Percentiles rank a stretch among this genome's conserved stretches.
Conservation (phyloP, 2,888 invertebrate genomes). For the Adelphocoris suturalis region DNA sequence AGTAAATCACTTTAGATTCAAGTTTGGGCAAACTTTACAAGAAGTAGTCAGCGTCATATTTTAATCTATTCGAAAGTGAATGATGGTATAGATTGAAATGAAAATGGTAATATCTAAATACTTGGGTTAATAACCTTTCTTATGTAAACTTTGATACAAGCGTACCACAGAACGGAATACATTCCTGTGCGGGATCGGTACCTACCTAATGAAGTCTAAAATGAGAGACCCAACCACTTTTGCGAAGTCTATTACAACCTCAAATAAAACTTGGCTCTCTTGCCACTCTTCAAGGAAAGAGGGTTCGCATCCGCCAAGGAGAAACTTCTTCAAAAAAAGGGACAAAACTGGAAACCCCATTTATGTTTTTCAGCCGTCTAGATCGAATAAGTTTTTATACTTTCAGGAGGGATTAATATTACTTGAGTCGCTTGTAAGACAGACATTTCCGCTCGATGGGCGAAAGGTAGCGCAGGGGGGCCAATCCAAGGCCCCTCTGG, state of each 20-base stretch:
- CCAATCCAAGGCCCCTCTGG: constrained; percentile 1
- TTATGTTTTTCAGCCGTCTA: constrained; percentile 46
- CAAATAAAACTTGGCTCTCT: constrained; percentile 5
- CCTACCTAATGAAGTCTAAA: constrained; percentile 1
- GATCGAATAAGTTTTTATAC: constrained; percentile 48
- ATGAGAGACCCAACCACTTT: not conserved
- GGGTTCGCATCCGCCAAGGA: not conserved
- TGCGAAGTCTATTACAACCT: constrained; percentile 21
- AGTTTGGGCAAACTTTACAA: too few relatives aligned
- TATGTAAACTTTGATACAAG: not conserved
- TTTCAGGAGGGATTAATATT: constrained; percentile 37
- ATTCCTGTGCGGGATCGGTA: not conserved
- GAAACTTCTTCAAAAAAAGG: not conserved
- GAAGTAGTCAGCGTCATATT: too few relatives aligned
- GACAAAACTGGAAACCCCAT: constrained; percentile 26
- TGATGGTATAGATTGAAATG: too few relatives aligned
- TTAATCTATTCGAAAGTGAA: too few relatives aligned
- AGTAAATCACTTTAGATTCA: too few relatives aligned
- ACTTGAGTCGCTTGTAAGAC: constrained; percentile 23
- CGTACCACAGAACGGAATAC: not conserved
- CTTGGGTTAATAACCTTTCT: not conserved
- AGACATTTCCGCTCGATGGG: not conserved
- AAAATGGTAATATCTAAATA: too few relatives aligned
- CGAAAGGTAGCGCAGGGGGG: not conserved
- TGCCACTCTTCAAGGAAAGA: not conserved